phyloP scores from a whole-genome alignment of 2,797 vertebrate genomes.

The Liparis tanakae region DNA sequence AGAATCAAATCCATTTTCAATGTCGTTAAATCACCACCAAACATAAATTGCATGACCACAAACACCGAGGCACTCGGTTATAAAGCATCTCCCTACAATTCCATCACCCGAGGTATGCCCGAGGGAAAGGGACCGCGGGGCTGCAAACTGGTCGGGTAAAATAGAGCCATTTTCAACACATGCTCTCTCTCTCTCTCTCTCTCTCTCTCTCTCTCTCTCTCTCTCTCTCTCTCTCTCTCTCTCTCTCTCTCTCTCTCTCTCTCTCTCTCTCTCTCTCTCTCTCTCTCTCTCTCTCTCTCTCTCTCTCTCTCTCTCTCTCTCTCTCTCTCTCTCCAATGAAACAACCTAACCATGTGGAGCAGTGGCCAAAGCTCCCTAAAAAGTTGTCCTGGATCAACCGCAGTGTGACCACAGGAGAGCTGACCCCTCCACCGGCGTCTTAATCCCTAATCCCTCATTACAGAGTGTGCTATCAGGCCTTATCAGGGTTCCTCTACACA shows the following conservation, averaged over 20 bases:
- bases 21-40: conserved; percentile 67
- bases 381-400: conserved; percentile 59
- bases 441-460: conserved; percentile 80
- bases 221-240: no score
- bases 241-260: no score
- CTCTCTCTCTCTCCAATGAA: background rate
- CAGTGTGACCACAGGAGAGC: conserved; percentile 57
- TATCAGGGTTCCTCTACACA: conserved; percentile 69
- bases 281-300: no score
- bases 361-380: conserved; percentile 12
- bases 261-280: no score
- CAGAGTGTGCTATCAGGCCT: conserved; percentile 64
- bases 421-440: conserved; percentile 67
- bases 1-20: conserved; percentile 71
- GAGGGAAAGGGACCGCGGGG: conserved; percentile 8
- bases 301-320: no score
- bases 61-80: conserved; percentile 43
- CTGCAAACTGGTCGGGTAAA: conserved; percentile 27
- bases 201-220: no score
- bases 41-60: conserved; percentile 63
- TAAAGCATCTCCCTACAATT: conserved; percentile 50
- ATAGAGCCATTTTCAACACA: conserved; percentile 13
- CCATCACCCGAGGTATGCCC: conserved; percentile 40
- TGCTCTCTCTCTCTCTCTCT: no score
- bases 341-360: conserved; percentile 1